Conservation (phyloP, 64 coral and sea anemone genomes). For the Hydrozoanthus tunicans region DNA sequence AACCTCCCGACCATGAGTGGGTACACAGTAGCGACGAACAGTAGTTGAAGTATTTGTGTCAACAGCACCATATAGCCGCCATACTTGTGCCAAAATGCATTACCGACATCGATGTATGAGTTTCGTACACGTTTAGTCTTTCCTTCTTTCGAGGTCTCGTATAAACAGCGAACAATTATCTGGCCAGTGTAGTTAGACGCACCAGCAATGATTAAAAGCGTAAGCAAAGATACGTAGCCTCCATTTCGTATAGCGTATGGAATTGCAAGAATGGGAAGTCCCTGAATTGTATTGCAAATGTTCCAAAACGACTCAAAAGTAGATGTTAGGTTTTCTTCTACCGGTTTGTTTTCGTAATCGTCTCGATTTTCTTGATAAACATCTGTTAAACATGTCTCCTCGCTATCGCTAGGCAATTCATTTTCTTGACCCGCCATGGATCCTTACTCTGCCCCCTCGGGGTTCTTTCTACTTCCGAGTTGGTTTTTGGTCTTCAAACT, state of each 20-base stretch:
- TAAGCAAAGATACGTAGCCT: conserved; percentile 69
- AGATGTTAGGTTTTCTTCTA: conserved; percentile 68
- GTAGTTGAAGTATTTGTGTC: conserved; percentile 74
- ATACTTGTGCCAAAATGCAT: conserved; percentile 65
- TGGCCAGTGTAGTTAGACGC: conserved; percentile 94
- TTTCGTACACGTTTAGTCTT: conserved; percentile 75
- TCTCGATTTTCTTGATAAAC: conserved; percentile 31
- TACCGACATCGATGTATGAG: conserved; percentile 82
- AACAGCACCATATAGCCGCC: conserved; percentile 75
- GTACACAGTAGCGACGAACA: conserved; percentile 83
- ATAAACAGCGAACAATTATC: conserved; percentile 83
- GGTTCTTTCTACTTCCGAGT: not conserved
- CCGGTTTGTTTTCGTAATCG: not conserved
- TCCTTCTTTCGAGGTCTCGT: conserved; percentile 54
- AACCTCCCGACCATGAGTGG: conserved; percentile 85
- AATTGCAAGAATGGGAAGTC: conserved; percentile 91
- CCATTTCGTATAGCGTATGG: conserved; percentile 89
- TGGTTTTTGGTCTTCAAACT: not conserved
- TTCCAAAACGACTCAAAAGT: conserved; percentile 97
- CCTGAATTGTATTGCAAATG: conserved; percentile 98
- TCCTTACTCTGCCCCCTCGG: not conserved
- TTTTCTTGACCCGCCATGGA: not conserved
- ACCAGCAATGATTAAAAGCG: conserved; percentile 67
- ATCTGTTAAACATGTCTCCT: not conserved
- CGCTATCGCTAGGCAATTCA: not conserved